phyloP scores from a whole-genome alignment of 1,140 invertebrate genomes.

The Sitophilus oryzae region DNA sequence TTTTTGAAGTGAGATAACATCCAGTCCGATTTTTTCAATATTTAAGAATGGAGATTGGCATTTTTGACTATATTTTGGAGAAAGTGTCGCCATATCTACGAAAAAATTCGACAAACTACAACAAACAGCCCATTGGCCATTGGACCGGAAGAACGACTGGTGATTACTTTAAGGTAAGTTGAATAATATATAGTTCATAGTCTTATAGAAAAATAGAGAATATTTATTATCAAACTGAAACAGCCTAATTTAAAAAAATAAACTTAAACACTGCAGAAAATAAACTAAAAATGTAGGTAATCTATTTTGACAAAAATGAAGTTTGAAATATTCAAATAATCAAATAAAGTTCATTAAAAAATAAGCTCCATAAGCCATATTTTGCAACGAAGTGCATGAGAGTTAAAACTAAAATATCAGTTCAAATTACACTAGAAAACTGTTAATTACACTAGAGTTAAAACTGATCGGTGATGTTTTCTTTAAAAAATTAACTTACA shows the following conservation, averaged over 20 bases:
- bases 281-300: constrained; percentile 1
- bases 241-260: no score
- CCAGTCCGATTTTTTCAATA: constrained; percentile 6
- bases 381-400: no score
- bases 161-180: constrained; percentile 9
- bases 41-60: constrained; percentile 6
- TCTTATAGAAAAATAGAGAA: background rate
- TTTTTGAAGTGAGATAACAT: no score
- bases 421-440: no score
- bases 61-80: no score
- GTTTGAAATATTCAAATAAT: constrained; percentile 1
- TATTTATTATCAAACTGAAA: constrained; percentile 9
- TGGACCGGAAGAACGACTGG: no score
- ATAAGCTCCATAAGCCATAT: no score
- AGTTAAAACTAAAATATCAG: no score
- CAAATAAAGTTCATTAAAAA: constrained; percentile 1
- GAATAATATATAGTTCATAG: no score
- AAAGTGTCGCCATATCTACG: constrained; percentile 8
- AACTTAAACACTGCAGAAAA: background rate
- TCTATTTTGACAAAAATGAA: constrained; percentile 9
- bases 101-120: constrained; percentile 8
- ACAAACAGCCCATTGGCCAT: constrained; percentile 9
- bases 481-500: no score
- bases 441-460: no score
- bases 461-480: no score